Percentiles rank a stretch among this genome's conserved stretches.
Conservation (phyloP, 2,888 invertebrate genomes). For the Dusona sp. region DNA sequence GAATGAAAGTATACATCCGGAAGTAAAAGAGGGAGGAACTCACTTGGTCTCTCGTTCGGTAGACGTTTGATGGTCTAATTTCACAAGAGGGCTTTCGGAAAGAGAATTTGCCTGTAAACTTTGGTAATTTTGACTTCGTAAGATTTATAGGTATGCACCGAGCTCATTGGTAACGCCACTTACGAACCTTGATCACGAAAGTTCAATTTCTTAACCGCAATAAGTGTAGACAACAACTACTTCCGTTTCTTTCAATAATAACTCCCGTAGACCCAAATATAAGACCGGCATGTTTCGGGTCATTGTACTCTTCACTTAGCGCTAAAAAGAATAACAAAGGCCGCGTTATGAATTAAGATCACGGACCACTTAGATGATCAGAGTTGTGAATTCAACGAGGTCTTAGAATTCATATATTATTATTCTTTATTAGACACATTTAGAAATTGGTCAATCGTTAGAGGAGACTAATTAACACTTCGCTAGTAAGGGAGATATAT, state of each 20-base stretch:
- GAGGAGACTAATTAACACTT: slow-evolving; percentile 34
- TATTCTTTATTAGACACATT: slow-evolving; percentile 41
- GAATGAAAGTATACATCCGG: slow-evolving; percentile 36
- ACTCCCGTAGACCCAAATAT: not conserved
- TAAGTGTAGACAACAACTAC: slow-evolving; percentile 18
- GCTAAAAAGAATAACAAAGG: slow-evolving; percentile 6
- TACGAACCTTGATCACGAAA: slow-evolving; percentile 71
- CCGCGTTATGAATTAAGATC: slow-evolving; percentile 20
- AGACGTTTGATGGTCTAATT: slow-evolving; percentile 56
- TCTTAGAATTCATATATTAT: slow-evolving; percentile 21
- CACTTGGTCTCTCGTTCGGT: slow-evolving; percentile 31
- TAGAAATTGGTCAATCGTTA: slow-evolving; percentile 20
- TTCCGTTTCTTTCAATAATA: slow-evolving; percentile 28
- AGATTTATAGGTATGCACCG: slow-evolving; percentile 19
- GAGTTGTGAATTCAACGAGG: slow-evolving; percentile 31
- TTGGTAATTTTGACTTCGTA: slow-evolving; percentile 58
- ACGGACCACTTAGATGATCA: slow-evolving; percentile 23
- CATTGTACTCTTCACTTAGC: slow-evolving; percentile 3
- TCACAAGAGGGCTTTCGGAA: slow-evolving; percentile 40
- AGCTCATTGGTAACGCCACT: slow-evolving; percentile 70
- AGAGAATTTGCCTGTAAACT: slow-evolving; percentile 54
- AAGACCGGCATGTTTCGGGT: not conserved
- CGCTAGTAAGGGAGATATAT: not conserved
- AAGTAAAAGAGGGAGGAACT: slow-evolving; percentile 8
- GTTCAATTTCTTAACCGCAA: slow-evolving; percentile 65